These are phyloP conservation scores for Tenodera sinensis DNA, from an alignment of 2,888 invertebrate genomes.

Conservation along the genomic window DNA sequence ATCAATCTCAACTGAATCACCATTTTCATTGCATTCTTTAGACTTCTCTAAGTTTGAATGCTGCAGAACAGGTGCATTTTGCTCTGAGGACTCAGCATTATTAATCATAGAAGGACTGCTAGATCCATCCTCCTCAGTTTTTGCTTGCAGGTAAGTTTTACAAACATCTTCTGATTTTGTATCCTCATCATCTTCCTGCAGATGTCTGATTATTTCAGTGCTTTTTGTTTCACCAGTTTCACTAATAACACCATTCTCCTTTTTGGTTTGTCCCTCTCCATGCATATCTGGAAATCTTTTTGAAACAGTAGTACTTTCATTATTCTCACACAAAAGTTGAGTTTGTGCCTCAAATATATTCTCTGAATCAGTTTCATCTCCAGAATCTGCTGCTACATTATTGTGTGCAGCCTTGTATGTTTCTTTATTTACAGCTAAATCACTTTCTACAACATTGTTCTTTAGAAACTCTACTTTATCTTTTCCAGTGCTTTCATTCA, in stretches of 20 bases:
- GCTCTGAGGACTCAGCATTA: neutral
- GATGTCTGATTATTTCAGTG: neutral
- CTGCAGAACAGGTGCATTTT: neutral
- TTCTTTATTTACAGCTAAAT: neutral
- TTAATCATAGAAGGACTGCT: neutral
- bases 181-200: neutral
- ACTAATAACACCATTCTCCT: neutral
- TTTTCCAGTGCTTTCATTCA: neutral
- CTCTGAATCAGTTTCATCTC: slow-evolving; percentile 21
- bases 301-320: neutral
- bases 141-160: neutral
- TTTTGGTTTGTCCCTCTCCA: neutral
- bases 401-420: neutral
- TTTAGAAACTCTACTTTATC: neutral
- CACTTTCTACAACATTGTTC: neutral
- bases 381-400: neutral
- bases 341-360: neutral
- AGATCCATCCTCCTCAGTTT: neutral
- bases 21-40: neutral
- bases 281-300: neutral
- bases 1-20: neutral
- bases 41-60: neutral
- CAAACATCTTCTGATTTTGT: neutral
- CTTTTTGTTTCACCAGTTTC: neutral
- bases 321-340: neutral